phyloP scores from a whole-genome alignment of 2,113 vertebrate species.

The Aldabrachelys gigantea region DNA sequence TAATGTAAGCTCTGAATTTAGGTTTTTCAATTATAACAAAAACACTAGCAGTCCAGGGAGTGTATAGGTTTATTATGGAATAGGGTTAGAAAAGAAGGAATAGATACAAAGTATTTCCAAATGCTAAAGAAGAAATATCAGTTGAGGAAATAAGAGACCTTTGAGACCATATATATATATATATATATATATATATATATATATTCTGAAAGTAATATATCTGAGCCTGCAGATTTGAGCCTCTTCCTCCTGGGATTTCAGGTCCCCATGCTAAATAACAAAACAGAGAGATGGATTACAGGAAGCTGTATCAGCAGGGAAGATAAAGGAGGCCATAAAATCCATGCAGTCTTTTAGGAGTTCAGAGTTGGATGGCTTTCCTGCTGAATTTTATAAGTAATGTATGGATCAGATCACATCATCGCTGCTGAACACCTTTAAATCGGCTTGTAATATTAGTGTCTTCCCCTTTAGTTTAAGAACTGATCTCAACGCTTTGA shows the following conservation, averaged over 20 bases:
- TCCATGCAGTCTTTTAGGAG: not conserved
- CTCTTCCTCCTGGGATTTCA: not conserved
- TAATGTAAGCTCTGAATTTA: accelerated
- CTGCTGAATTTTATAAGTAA: conserved; percentile 13
- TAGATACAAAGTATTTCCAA: not conserved
- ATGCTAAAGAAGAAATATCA: not conserved
- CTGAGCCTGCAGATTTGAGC: not conserved
- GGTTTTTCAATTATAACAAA: not conserved
- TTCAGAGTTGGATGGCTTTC: not conserved
- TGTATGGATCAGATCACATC: not conserved
- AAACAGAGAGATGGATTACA: not conserved
- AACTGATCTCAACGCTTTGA: not conserved
- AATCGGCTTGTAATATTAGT: not conserved
- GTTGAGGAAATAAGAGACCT: not conserved
- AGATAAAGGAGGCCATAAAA: conserved; percentile 3
- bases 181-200: conserved; percentile 43
- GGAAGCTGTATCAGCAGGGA: not conserved
- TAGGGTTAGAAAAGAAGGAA: not conserved
- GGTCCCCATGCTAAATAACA: conserved; percentile 30
- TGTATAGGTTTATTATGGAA: not conserved
- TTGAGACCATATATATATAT: not conserved
- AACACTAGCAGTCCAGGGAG: not conserved
- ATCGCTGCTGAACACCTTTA: not conserved
- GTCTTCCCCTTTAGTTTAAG: not conserved
- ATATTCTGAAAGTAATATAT: conserved; percentile 11